Evolutionary conservation across 2,113 vertebrate genomes (phyloP).

Genomic region (Centropus bengalensis): DNA sequence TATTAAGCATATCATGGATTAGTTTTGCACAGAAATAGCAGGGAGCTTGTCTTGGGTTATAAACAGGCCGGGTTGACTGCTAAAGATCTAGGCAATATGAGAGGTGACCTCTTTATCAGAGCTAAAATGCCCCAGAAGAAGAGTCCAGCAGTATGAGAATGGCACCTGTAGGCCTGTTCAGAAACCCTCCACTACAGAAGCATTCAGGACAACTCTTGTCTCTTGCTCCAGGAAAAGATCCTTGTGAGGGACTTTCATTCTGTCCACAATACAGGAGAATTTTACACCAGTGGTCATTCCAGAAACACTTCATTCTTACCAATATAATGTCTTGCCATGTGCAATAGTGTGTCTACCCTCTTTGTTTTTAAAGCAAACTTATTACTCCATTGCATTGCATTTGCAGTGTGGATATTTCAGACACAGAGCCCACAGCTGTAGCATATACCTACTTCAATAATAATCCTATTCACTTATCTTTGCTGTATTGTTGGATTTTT

Average conservation of each 20-base stretch:
- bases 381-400: background rate
- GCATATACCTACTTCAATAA: background rate
- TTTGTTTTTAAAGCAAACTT: background rate
- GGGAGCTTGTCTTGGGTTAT: background rate
- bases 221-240: background rate
- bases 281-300: background rate
- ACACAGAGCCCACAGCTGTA: background rate
- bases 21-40: fast-evolving
- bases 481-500: background rate
- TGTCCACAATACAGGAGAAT: background rate
- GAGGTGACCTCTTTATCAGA: background rate
- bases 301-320: background rate
- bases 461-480: background rate
- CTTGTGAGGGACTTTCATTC: fast-evolving
- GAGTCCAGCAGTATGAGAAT: background rate
- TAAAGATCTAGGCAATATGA: background rate
- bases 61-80: background rate
- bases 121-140: background rate
- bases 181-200: background rate
- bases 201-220: background rate
- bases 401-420: background rate
- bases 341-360: background rate
- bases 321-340: background rate
- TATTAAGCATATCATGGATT: fast-evolving
- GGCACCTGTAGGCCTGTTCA: background rate